Conservation (phyloP, 2,888 invertebrate species). For the Mactromeris polynyma region DNA sequence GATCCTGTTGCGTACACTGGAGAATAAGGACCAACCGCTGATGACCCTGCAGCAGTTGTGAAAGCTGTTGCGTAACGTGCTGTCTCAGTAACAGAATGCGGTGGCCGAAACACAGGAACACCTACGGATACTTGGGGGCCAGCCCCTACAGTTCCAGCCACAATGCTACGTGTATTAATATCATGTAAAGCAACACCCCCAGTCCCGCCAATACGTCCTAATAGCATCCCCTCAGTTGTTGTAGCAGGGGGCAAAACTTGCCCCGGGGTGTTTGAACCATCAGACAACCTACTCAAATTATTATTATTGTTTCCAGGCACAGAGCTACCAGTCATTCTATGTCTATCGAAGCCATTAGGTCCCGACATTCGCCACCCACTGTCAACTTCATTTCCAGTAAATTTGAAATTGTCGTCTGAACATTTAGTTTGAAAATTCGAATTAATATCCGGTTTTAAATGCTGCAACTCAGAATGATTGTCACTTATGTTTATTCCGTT, state of each 20-base stretch:
- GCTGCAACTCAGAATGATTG: slow-evolving; percentile 23
- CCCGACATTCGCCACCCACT: slow-evolving; percentile 79
- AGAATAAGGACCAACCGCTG: slow-evolving; percentile 68
- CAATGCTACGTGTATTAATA: slow-evolving; percentile 59
- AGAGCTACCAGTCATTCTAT: slow-evolving; percentile 80
- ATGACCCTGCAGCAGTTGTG: slow-evolving; percentile 57
- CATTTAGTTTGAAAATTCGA: slow-evolving; percentile 70
- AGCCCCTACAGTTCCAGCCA: slow-evolving; percentile 67
- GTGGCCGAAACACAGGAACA: slow-evolving; percentile 76
- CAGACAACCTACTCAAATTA: slow-evolving; percentile 74
- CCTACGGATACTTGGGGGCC: slow-evolving; percentile 69
- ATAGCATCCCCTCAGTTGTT: slow-evolving; percentile 70
- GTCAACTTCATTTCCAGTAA: slow-evolving; percentile 71
- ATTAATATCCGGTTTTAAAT: slow-evolving; percentile 59
- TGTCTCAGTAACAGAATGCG: slow-evolving; percentile 75
- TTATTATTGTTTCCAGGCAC: slow-evolving; percentile 72
- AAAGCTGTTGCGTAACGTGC: slow-evolving; percentile 62
- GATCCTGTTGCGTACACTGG: slow-evolving; percentile 60
- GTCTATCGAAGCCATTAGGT: slow-evolving; percentile 79
- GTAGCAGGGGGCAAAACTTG: slow-evolving; percentile 65
- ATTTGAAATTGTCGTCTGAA: slow-evolving; percentile 51
- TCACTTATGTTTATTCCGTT: slow-evolving; percentile 13
- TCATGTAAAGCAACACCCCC: slow-evolving; percentile 64
- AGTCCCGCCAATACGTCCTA: slow-evolving; percentile 65
- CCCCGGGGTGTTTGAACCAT: slow-evolving; percentile 72